These are phyloP conservation scores for Nautilus pompilius DNA, from an alignment of 1,140 invertebrate species.

Conservation along the genomic window DNA sequence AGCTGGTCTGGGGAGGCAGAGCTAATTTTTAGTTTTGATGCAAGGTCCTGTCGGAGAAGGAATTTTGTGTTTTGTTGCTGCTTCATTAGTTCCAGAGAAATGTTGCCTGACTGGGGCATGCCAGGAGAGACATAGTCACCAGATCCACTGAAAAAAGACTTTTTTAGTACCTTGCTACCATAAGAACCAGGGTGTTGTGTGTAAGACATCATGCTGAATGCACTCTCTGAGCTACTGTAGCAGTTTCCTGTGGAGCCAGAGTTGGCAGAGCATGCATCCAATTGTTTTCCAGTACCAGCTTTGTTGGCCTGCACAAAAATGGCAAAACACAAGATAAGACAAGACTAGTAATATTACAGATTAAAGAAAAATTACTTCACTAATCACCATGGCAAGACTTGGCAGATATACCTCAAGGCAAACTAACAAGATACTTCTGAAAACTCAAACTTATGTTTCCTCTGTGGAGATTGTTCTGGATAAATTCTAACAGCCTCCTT, in stretches of 20 bases:
- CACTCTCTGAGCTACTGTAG: neutral
- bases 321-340: no score
- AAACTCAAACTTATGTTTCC: no score
- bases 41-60: conserved; percentile 35
- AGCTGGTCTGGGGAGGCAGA: conserved; percentile 9
- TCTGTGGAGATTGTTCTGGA: no score
- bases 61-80: conserved; percentile 50
- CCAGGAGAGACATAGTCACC: conserved; percentile 4
- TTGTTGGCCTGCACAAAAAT: no score
- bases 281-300: no score
- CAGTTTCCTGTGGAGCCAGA: neutral
- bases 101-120: conserved; percentile 34
- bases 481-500: no score
- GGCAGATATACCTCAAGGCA: no score
- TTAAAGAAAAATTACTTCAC: no score
- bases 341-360: no score
- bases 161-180: neutral
- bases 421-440: no score
- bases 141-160: neutral
- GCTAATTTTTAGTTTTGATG: conserved; percentile 14
- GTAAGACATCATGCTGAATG: neutral
- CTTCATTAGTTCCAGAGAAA: conserved; percentile 44
- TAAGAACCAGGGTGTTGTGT: neutral
- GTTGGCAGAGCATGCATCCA: no score
- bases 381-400: no score